Conservation (phyloP, 2,888 invertebrate genomes). For the Cheilosia pagana region DNA sequence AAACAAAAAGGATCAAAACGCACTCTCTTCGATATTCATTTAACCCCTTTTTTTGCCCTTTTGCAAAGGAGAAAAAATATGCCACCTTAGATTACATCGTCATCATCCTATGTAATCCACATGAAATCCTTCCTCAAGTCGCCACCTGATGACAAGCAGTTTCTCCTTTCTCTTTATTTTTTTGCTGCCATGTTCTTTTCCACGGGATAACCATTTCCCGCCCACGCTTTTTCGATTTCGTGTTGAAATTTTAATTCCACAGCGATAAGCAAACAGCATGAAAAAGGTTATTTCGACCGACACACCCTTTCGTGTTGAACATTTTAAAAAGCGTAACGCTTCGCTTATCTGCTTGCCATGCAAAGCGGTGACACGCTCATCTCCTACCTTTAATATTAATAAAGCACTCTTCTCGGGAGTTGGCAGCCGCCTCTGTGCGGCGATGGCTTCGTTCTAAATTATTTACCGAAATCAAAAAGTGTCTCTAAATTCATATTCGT, state of each 20-base stretch:
- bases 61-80: not conserved
- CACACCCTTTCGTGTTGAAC: slow-evolving; percentile 69
- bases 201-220: not conserved
- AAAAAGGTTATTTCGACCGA: slow-evolving; percentile 55
- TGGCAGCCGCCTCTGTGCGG: not conserved
- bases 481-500: slow-evolving; percentile 67
- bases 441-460: slow-evolving; percentile 53
- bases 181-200: too few species aligned
- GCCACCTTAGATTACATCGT: slow-evolving; percentile 34
- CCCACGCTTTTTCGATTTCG: slow-evolving; percentile 49
- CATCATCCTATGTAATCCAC: slow-evolving; percentile 47
- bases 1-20: not conserved
- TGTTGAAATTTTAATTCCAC: slow-evolving; percentile 71
- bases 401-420: slow-evolving; percentile 29
- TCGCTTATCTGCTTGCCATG: slow-evolving; percentile 56
- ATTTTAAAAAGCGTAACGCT: slow-evolving; percentile 53
- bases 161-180: slow-evolving; percentile 12
- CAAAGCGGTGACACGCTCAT: slow-evolving; percentile 53
- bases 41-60: not conserved
- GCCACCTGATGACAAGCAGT: slow-evolving; percentile 57
- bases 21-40: not conserved
- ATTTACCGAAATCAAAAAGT: slow-evolving; percentile 70
- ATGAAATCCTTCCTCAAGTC: slow-evolving; percentile 32
- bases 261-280: slow-evolving; percentile 67
- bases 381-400: slow-evolving; percentile 57